Evolutionary conservation across 1,140 invertebrate genomes (phyloP).

Genomic region (Halesus radiatus): DNA sequence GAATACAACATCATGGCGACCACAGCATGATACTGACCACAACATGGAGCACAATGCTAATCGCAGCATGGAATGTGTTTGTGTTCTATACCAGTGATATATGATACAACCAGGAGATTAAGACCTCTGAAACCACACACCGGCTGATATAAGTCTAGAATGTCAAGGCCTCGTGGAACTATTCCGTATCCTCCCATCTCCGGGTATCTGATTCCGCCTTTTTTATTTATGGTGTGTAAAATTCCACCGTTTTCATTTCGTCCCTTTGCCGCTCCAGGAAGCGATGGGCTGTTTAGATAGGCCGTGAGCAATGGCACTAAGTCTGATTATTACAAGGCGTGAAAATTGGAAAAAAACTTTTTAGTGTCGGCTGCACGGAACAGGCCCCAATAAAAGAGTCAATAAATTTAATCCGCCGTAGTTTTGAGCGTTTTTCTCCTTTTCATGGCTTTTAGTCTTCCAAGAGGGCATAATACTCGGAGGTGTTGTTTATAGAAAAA

Average conservation of each 20-base stretch:
- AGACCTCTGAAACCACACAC: too few relatives aligned
- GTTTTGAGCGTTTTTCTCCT: conserved; percentile 25
- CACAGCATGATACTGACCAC: too few relatives aligned
- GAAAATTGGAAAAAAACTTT: conserved; percentile 50
- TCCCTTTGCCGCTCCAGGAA: conserved; percentile 24
- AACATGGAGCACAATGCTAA: too few relatives aligned
- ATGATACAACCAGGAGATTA: too few relatives aligned
- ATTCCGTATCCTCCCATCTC: conserved; percentile 15
- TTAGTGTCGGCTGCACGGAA: conserved; percentile 22
- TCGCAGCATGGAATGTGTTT: too few relatives aligned
- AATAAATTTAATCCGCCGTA: conserved; percentile 49
- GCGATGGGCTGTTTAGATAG: conserved; percentile 36
- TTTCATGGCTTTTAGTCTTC: conserved; percentile 11
- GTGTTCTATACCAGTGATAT: too few relatives aligned
- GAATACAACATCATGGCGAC: too few relatives aligned
- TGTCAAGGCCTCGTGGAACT: conserved; percentile 6
- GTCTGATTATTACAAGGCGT: conserved; percentile 44
- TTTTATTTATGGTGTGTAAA: conserved; percentile 41
- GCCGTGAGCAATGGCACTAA: conserved; percentile 21
- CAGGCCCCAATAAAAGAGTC: conserved; percentile 43
- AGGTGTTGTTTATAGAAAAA: background rate
- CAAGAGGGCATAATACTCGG: background rate
- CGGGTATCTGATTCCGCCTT: background rate
- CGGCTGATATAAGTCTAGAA: background rate
- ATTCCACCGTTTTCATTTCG: conserved; percentile 35